These are phyloP conservation scores for Monoplex corrugatus DNA, from an alignment of 2,888 invertebrate species.

Conservation along the genomic window DNA sequence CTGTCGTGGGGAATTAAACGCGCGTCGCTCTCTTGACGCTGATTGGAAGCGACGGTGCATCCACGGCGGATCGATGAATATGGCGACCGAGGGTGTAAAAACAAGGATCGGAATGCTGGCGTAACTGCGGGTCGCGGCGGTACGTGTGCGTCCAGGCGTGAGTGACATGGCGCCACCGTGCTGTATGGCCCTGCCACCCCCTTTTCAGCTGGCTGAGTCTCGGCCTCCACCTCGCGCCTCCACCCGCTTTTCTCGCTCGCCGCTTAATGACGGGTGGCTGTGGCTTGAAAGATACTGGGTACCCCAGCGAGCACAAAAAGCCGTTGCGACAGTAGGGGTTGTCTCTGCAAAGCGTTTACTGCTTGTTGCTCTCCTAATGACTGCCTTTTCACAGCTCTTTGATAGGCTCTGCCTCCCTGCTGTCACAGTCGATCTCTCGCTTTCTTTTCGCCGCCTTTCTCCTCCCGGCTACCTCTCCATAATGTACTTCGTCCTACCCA, in stretches of 20 bases:
- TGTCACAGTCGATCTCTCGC: neutral
- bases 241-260: neutral
- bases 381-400: constrained; percentile 36
- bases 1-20: constrained; percentile 19
- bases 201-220: constrained; percentile 26
- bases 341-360: constrained; percentile 22
- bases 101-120: neutral
- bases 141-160: constrained; percentile 28
- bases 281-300: neutral
- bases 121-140: constrained; percentile 38
- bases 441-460: neutral
- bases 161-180: constrained; percentile 40
- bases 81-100: neutral
- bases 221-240: neutral
- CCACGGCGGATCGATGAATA: constrained; percentile 25
- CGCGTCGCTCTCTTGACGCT: neutral
- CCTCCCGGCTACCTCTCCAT: too few relatives aligned
- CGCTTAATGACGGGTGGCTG: constrained; percentile 37
- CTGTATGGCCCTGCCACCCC: constrained; percentile 21
- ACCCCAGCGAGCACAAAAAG: neutral
- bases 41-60: constrained; percentile 37
- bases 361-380: constrained; percentile 39
- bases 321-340: constrained; percentile 14
- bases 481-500: neutral
- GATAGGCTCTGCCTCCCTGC: constrained; percentile 12